These are phyloP conservation scores for Berghia stephanieae DNA, from an alignment of 1,140 invertebrate species.

Conservation along the genomic window DNA sequence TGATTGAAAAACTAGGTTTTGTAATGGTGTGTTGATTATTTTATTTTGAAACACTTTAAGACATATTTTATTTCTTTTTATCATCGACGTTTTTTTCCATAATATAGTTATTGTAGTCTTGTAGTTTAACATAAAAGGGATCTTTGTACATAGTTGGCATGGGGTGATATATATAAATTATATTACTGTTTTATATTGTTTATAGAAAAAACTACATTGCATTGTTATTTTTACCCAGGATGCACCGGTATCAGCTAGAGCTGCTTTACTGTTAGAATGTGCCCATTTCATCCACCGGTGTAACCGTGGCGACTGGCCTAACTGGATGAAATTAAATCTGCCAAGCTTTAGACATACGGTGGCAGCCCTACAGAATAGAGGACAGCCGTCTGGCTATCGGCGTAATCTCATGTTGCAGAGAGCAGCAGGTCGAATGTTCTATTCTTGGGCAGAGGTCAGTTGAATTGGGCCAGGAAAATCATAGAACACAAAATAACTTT, in stretches of 20 bases:
- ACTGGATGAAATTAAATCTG: slow-evolving; percentile 90
- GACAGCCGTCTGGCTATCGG: slow-evolving; percentile 71
- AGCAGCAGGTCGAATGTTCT: slow-evolving; percentile 94
- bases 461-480: background rate
- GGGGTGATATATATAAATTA: background rate
- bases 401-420: slow-evolving; percentile 85
- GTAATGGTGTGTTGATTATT: too few relatives aligned
- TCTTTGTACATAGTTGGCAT: background rate
- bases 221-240: slow-evolving; percentile 81
- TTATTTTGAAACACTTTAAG: too few relatives aligned
- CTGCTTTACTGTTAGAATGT: slow-evolving; percentile 92
- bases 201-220: background rate
- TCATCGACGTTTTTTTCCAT: too few relatives aligned
- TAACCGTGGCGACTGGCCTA: slow-evolving; percentile 97
- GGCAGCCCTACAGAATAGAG: slow-evolving; percentile 57
- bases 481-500: too few relatives aligned
- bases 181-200: background rate
- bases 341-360: slow-evolving; percentile 74
- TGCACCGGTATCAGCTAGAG: slow-evolving; percentile 90
- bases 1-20: too few relatives aligned
- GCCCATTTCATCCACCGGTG: slow-evolving; percentile 96
- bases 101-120: too few relatives aligned
- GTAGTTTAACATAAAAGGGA: background rate
- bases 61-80: too few relatives aligned
- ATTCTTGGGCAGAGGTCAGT: slow-evolving; percentile 93